Evolutionary conservation across 2,888 invertebrate species (phyloP).

Genomic region (Cyclophora albipunctata): DNA sequence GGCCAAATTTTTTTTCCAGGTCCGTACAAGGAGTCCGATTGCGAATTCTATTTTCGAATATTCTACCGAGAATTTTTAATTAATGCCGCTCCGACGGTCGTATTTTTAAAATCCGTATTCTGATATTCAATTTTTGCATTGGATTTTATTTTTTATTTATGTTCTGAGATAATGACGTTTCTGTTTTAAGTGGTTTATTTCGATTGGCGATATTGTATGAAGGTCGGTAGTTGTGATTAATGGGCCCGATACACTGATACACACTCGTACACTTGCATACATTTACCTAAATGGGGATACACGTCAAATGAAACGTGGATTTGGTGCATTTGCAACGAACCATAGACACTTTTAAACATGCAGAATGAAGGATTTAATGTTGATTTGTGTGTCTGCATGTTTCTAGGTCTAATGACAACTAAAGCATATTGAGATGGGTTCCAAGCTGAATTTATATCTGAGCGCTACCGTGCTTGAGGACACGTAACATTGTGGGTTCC

Average conservation of each 20-base stretch:
- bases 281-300: too few relatives aligned
- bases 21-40: conserved; percentile 74
- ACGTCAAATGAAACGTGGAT: conserved; percentile 39
- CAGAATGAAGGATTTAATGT: conserved; percentile 55
- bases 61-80: conserved; percentile 76
- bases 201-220: conserved; percentile 74
- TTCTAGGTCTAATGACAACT: conserved; percentile 22
- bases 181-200: conserved; percentile 75
- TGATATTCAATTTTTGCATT: conserved; percentile 75
- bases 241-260: conserved; percentile 47
- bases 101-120: conserved; percentile 73
- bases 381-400: conserved; percentile 59
- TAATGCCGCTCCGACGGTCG: conserved; percentile 71
- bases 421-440: too few relatives aligned
- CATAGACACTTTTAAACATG: conserved; percentile 30
- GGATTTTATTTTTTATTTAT: conserved; percentile 74
- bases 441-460: too few relatives aligned
- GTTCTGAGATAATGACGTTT: conserved; percentile 75
- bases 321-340: conserved; percentile 71
- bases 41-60: conserved; percentile 76
- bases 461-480: too few relatives aligned
- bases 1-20: conserved; percentile 71
- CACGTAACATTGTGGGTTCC: too few relatives aligned
- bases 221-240: conserved; percentile 75
- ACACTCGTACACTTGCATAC: too few relatives aligned